Base-by-base conservation (phyloP, 64 coral and sea anemone genomes). In the Actinia equina region DNA sequence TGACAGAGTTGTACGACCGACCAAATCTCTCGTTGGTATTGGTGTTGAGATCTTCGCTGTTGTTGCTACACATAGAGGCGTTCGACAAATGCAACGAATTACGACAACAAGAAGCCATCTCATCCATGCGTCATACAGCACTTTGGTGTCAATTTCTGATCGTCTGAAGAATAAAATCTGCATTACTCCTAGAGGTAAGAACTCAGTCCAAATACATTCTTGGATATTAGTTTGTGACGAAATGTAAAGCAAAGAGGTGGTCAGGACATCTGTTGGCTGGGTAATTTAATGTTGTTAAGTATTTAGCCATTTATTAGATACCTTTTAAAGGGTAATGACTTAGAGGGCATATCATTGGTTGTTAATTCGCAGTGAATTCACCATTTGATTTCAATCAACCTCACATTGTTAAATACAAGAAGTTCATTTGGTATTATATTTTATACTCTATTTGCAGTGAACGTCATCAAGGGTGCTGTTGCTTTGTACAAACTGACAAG, bases 11-110 rank as follows among this genome's bases (percentile, higher is more conserved):
- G 20, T 27, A 17, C 52, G 45, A 82, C 77, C 90, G 1, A 55
- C 90, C 0, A 51, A 71, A 37, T 57, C 59, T 0, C 44, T 92
- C 16, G 57, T 61, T 15, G 77, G 77, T 16, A 76, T 52, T 81
- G 90, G 90, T 37, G 90, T 92, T 0, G 90, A 92, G 46, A 87
- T 83, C 27, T 92, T 87, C 23, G 52, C 80, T n/a, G n/a, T n/a
- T n/a, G n/a, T n/a, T n/a, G n/a, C n/a, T n/a, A n/a, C n/a, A n/a
- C 10, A 27, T 92, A 16, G 55, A 27, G 43, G 46, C 44, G 20
- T 83, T 2, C 51, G 17, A 70, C 79, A 63, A 18, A 77, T 92
- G 0, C 2, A 77, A 7, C 52, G 43, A 26, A 79, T 92, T 59
- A 17, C 90, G 59, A 8, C 57, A 69, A 0, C 90, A 91, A n/a